These are phyloP conservation scores for Henricia sp. DNA, from an alignment of 53 echinoderm and acorn worm genomes.

Conservation along the genomic window DNA sequence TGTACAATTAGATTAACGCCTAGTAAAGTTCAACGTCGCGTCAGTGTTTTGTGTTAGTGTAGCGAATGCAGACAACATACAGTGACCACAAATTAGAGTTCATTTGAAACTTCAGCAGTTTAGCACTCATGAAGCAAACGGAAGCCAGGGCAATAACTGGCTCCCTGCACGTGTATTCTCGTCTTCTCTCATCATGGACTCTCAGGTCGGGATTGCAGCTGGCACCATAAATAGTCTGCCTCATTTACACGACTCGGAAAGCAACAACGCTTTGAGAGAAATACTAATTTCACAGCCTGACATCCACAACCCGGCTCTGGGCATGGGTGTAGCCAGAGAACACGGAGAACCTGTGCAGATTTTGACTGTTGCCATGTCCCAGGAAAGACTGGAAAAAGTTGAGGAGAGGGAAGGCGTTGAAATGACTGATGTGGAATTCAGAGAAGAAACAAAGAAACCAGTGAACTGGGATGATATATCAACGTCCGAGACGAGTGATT, in stretches of 20 bases:
- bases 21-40: no score
- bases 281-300: constrained; percentile 4
- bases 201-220: constrained; percentile 34
- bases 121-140: constrained; percentile 18
- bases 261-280: constrained; percentile 14
- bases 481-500: background rate
- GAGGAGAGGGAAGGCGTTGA: background rate
- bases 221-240: constrained; percentile 21
- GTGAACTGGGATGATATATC: background rate
- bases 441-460: no score
- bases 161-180: no score
- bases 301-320: background rate
- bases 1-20: no score
- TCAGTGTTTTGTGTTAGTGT: no score
- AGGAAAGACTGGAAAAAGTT: background rate
- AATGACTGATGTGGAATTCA: background rate
- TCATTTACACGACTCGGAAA: background rate
- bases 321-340: constrained; percentile 20
- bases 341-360: background rate
- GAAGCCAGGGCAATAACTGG: background rate
- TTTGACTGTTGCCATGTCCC: background rate
- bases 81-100: no score
- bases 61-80: no score
- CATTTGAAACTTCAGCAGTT: no score
- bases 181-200: constrained; percentile 41